Conservation (phyloP, 2,113 vertebrate genomes). For the Actenoides lindsayi region DNA sequence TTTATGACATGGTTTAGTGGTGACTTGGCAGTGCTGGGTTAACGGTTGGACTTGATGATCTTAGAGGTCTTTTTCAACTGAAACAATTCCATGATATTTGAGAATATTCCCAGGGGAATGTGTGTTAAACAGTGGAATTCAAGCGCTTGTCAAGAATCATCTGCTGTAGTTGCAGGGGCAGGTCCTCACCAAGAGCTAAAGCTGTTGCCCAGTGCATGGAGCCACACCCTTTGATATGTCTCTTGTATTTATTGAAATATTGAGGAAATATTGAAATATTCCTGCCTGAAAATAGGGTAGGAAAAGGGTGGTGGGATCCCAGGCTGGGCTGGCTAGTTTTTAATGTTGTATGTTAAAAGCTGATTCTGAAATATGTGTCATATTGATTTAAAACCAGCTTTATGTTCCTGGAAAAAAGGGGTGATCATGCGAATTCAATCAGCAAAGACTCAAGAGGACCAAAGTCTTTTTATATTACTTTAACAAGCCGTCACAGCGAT, state of each 20-base stretch:
- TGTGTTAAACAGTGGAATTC: not conserved
- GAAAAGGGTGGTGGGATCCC: not conserved
- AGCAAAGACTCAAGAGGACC: not conserved
- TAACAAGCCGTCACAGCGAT: conserved; percentile 14
- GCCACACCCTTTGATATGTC: rapidly evolving
- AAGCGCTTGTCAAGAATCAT: rapidly evolving
- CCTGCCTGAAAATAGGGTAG: not conserved
- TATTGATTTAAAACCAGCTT: not conserved
- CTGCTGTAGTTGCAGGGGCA: not conserved
- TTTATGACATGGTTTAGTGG: not conserved
- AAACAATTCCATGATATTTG: not conserved
- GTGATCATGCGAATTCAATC: conserved; percentile 37
- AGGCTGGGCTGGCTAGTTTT: not conserved
- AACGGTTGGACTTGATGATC: not conserved
- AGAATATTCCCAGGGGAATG: rapidly evolving
- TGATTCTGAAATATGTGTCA: not conserved
- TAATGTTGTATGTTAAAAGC: not conserved
- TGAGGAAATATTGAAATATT: not conserved
- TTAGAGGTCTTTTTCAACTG: not conserved
- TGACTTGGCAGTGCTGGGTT: not conserved
- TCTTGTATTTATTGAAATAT: not conserved
- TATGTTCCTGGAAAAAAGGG: not conserved
- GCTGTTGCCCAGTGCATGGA: not conserved
- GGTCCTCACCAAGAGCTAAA: not conserved
- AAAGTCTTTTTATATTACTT: conserved; percentile 1